phyloP scores from a whole-genome alignment of 2,113 vertebrate genomes.

The Okapia johnstoni region DNA sequence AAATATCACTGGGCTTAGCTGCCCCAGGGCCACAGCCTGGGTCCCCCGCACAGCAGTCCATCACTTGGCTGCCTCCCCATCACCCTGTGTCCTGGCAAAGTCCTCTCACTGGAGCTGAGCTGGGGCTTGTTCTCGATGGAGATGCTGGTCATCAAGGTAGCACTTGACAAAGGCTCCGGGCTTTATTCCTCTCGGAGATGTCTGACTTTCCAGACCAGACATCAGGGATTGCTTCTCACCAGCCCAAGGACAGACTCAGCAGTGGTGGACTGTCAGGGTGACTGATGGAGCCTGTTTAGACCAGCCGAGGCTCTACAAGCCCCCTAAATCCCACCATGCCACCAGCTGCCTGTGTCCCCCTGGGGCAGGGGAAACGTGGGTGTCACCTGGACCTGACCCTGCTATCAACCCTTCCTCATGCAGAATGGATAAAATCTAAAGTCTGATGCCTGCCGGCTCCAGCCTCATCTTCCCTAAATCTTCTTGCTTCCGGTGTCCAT shows the following conservation, averaged over 20 bases:
- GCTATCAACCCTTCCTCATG: neutral
- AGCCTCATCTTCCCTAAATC: neutral
- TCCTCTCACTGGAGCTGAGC: neutral
- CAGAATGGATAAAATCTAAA: neutral
- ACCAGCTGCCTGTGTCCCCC: no score
- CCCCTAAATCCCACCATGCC: neutral
- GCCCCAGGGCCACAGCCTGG: neutral
- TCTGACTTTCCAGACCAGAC: neutral
- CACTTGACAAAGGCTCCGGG: neutral
- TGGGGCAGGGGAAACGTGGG: accelerated
- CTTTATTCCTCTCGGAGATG: neutral
- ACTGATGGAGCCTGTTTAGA: neutral
- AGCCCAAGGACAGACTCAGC: neutral
- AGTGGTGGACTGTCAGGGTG: no score
- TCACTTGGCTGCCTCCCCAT: neutral
- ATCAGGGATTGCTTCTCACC: neutral
- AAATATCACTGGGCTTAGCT: neutral
- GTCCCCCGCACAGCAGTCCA: accelerated
- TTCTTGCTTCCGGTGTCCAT: neutral
- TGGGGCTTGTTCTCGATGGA: neutral
- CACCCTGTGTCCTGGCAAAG: neutral
- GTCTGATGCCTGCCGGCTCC: neutral
- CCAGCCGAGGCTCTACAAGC: neutral
- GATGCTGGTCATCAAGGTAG: accelerated
- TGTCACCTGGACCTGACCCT: neutral